phyloP scores from a whole-genome alignment of 2,113 vertebrate genomes.

The Myxocyprinus asiaticus region DNA sequence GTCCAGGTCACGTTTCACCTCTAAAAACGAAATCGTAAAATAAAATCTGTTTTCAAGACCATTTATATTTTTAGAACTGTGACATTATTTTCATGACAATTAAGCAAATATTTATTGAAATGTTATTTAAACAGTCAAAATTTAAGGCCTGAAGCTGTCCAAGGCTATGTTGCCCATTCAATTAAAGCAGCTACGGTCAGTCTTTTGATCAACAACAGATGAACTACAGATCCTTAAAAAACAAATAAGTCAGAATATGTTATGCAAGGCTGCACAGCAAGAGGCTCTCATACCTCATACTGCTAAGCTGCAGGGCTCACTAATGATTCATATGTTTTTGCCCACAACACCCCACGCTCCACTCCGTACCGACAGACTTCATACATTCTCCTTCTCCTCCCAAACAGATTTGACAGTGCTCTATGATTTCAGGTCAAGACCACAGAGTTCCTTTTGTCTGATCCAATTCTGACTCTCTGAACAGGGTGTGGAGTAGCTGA shows the following conservation, averaged over 20 bases:
- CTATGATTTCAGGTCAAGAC: background rate
- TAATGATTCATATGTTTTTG: slow-evolving; percentile 73
- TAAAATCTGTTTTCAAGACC: no score
- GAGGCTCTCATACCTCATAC: slow-evolving; percentile 37
- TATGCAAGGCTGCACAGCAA: slow-evolving; percentile 24
- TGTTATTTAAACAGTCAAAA: no score
- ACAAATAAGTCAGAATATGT: background rate
- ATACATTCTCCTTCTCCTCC: slow-evolving; percentile 23
- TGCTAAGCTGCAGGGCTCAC: slow-evolving; percentile 27
- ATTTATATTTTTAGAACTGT: no score
- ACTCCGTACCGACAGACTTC: background rate
- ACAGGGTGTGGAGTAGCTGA: background rate
- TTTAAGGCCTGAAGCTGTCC: background rate
- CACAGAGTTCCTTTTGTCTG: background rate
- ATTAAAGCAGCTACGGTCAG: slow-evolving; percentile 1
- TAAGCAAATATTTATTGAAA: no score
- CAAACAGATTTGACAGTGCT: slow-evolving; percentile 17
- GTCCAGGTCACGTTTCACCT: no score
- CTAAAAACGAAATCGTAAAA: no score
- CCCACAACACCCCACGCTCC: slow-evolving; percentile 54
- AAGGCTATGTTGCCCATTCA: background rate
- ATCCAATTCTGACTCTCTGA: background rate
- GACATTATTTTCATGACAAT: no score
- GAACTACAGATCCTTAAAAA: slow-evolving; percentile 7
- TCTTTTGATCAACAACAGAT: slow-evolving; percentile 28